phyloP scores from a whole-genome alignment of 2,888 invertebrate genomes.

The Baccha elongata region DNA sequence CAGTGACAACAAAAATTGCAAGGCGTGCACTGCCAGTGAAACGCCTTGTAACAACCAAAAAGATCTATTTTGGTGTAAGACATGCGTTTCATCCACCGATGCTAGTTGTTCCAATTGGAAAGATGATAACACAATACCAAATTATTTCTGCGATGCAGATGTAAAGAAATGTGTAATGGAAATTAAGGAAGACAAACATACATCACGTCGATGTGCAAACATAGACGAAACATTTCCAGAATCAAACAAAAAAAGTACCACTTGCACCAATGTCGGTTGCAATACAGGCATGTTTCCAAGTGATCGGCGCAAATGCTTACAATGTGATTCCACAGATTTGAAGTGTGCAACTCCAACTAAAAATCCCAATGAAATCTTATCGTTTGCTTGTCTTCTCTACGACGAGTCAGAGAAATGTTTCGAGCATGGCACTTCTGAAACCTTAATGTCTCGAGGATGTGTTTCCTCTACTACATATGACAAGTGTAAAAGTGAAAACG shows the following conservation, averaged over 20 bases:
- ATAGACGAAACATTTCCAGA: too few relatives aligned
- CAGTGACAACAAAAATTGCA: conserved; percentile 68
- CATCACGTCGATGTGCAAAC: conserved; percentile 74
- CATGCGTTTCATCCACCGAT: conserved; percentile 71
- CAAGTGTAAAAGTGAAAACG: conserved; percentile 67
- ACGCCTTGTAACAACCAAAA: conserved; percentile 11
- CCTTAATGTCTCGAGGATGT: conserved; percentile 76
- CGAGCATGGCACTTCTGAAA: conserved; percentile 61
- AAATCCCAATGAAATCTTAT: not conserved
- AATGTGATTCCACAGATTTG: conserved; percentile 59
- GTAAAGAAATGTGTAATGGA: conserved; percentile 73
- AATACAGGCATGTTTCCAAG: conserved; percentile 75
- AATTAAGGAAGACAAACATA: conserved; percentile 72
- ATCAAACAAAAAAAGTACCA: conserved; percentile 69
- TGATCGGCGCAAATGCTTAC: conserved; percentile 74
- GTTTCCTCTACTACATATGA: conserved; percentile 67
- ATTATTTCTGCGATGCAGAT: conserved; percentile 71
- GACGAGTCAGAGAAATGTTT: conserved; percentile 75
- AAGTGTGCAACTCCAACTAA: conserved; percentile 67
- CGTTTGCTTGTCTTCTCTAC: conserved; percentile 73
- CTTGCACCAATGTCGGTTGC: conserved; percentile 67
- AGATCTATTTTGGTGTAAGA: conserved; percentile 74
- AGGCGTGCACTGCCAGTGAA: not conserved
- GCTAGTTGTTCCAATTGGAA: conserved; percentile 74
- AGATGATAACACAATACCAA: conserved; percentile 16